Base-by-base conservation (phyloP, 2,888 invertebrate genomes). In the Galeruca laticollis region DNA sequence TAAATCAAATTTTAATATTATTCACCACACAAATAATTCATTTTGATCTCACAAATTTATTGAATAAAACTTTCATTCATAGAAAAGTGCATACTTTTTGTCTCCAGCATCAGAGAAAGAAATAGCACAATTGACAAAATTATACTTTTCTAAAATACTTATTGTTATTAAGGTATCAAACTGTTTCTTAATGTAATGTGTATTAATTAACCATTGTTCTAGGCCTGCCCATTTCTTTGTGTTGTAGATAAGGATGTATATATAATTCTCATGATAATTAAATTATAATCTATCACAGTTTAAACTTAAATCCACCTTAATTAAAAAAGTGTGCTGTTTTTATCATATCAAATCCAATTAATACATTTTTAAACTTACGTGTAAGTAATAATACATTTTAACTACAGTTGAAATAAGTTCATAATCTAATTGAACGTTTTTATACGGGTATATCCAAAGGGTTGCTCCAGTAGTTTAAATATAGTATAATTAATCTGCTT, bases 221-320 rank as follows among this genome's bases (percentile, higher is more conserved):
- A 18, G 10, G 15, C 47, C 18, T 47, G 47, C 10, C 18, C 47
- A 47, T 10, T 47, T 15, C 1, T 47, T 47, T 47, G 47, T 47
- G 9, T 18, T 47, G 8, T 47, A 47, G 15, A 47, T 47, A 5
- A 47, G 6, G 1, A 18, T 18, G 18, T 47, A 18, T 18, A 47
- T 47, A 37, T 37, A 47, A 6, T 47, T 47, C 47, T 15, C 47
- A 47, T 47, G 47, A 47, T 47, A 47, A 47, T 47, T 47, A 47
- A 47, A 47, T 47, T 47, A 47, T 47, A 47, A 47, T 47, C 9
- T 47, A 47, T 18, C n/a, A 47, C 2, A 15, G 18, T 47, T 15
- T 47, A 47, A 26, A 47, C 47, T 47, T 47, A 9, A 15, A 47
- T 47, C 9, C 18, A 47, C 18, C 18, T 47, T 47, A 47, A 47